These are phyloP conservation scores for Percopsis transmontana DNA, from an alignment of 2,113 vertebrate species.

Conservation along the genomic window DNA sequence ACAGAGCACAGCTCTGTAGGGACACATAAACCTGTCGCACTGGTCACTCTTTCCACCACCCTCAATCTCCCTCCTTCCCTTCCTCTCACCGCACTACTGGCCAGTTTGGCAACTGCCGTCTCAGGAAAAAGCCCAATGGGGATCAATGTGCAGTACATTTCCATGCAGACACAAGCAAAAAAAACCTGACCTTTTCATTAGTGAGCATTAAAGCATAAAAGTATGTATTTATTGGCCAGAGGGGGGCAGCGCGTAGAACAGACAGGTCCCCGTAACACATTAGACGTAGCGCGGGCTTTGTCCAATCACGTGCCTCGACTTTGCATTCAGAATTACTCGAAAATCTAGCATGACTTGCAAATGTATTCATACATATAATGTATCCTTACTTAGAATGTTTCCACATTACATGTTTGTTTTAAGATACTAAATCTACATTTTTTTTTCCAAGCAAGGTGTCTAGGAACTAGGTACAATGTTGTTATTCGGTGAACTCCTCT, in stretches of 20 bases:
- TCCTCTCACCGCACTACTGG: constrained; percentile 71
- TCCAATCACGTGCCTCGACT: too few relatives aligned
- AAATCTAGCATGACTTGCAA: too few relatives aligned
- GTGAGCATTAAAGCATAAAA: constrained; percentile 35
- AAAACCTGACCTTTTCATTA: constrained; percentile 63
- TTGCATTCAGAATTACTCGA: too few relatives aligned
- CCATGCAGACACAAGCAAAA: constrained; percentile 68
- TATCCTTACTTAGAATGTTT: too few relatives aligned
- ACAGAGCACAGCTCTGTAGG: constrained; percentile 64
- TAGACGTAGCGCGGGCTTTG: too few relatives aligned
- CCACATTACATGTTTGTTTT: too few relatives aligned
- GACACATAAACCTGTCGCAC: constrained; percentile 80
- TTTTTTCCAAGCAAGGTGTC: constrained; percentile 32
- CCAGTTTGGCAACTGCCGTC: constrained; percentile 72
- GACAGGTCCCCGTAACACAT: too few relatives aligned
- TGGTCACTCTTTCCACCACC: constrained; percentile 81
- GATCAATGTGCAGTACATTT: constrained; percentile 77
- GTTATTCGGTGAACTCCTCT: constrained; percentile 27
- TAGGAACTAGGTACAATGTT: constrained; percentile 7
- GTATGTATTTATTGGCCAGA: too few relatives aligned
- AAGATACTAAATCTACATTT: not conserved
- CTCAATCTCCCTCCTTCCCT: constrained; percentile 70
- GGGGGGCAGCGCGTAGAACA: too few relatives aligned
- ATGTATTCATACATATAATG: too few relatives aligned
- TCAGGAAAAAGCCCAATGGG: constrained; percentile 70